Evolutionary conservation across 2,113 vertebrate species (phyloP), one percentile per base, ranked within the genome.

Genomic region (Cololabis saira): DNA sequence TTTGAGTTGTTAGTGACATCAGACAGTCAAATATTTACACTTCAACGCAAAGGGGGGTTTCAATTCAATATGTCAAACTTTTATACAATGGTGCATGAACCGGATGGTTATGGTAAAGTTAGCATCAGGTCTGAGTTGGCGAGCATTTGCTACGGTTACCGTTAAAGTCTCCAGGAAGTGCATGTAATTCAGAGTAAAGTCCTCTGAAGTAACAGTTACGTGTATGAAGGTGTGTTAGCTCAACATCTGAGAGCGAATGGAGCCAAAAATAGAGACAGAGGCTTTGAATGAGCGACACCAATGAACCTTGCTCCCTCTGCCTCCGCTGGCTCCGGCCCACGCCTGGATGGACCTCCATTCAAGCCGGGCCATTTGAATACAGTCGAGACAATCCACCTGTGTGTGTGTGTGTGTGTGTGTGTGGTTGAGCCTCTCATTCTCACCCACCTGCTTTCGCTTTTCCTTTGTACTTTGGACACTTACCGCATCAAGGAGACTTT

Each of bases 281-380:
- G 55, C 79, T 82, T 70, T 78, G 64, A 80, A 71, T 89, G 84
- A 91, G 68, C 84, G 89, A 87, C 88, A 83, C 80, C 57, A 14
- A 45, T 91, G 89, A 90, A 89, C 87, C 84, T 84, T 86, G 59
- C 56, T 76, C 76, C 72, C 72, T 76, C 78, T 74, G 64, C 63
- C 71, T 81, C 41, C 2, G 49, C 67, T 59, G 14, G 8, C 56
- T 68, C 27, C 49, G 62, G 58, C 77, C 83, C 74, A 86, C 73
- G 74, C 53, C 44, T 8, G 45, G 71, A 71, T 19, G 52, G 67
- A 74, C 82, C 67, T 81, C 75, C 86, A 89, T 84, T 89, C 80
- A 84, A 89, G 78, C 58, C 3, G 27, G 51, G 54, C 42, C 30
- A 80, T 90, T 85, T 85, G 49, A 90, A 90, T 87, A 76, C 67